Conservation (phyloP, 2,888 invertebrate species). For the Rotaria magnacalcarata region DNA sequence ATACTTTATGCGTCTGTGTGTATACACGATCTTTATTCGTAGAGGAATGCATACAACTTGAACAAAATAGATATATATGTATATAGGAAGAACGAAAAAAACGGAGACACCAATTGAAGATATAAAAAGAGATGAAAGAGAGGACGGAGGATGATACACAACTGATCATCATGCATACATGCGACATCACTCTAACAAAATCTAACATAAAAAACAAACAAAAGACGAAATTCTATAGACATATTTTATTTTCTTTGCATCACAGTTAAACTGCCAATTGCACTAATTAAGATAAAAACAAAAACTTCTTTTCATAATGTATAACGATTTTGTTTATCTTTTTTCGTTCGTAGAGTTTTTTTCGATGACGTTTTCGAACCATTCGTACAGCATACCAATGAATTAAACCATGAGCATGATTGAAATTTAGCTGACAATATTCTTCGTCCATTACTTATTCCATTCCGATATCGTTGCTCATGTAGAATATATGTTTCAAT, state of each 20-base stretch:
- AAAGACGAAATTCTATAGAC: not conserved
- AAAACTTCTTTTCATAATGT: not conserved
- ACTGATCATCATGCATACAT: no score
- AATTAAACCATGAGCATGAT: not conserved
- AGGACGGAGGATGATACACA: no score
- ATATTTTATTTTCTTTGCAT: not conserved
- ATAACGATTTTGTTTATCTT: not conserved
- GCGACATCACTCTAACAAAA: no score
- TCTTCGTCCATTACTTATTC: not conserved
- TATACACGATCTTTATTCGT: no score
- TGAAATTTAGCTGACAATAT: not conserved
- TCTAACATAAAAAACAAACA: not conserved
- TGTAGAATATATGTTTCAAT: not conserved
- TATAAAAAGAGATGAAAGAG: no score
- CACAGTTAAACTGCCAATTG: constrained; percentile 18
- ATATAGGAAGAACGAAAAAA: no score
- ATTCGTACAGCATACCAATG: not conserved
- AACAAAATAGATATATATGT: no score
- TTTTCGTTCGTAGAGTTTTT: not conserved
- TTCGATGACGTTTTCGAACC: not conserved
- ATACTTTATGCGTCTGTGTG: no score
- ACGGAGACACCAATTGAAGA: no score
- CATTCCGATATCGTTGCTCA: not conserved
- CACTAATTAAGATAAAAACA: not conserved
- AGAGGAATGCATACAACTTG: no score